phyloP scores from a whole-genome alignment of 2,797 vertebrate species.

The Glyptemys insculpta region DNA sequence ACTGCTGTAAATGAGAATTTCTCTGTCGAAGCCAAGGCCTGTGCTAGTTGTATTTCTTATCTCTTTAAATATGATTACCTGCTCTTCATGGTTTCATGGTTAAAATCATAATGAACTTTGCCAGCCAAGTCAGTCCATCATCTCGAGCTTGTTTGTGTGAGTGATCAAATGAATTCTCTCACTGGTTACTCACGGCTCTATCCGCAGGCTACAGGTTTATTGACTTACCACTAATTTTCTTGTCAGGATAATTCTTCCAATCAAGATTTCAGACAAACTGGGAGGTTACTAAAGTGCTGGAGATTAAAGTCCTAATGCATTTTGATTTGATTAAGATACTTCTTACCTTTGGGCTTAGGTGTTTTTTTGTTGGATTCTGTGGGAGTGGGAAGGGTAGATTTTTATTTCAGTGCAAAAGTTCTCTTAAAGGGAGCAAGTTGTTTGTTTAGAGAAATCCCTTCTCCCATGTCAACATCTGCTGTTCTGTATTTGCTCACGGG shows the following conservation, averaged over 20 bases:
- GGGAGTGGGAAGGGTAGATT: not conserved
- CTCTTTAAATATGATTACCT: conserved; percentile 81
- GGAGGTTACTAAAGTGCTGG: conserved; percentile 70
- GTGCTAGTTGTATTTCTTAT: conserved; percentile 73
- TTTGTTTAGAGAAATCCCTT: conserved; percentile 70
- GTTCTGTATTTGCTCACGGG: conserved; percentile 72
- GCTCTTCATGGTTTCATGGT: conserved; percentile 67
- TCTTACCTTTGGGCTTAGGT: conserved; percentile 50
- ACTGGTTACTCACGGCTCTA: conserved; percentile 55
- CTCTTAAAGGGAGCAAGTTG: conserved; percentile 57
- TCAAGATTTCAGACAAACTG: conserved; percentile 82
- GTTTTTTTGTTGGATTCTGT: not conserved
- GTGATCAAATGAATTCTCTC: conserved; percentile 41
- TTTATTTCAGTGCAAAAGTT: conserved; percentile 41
- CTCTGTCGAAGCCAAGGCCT: conserved; percentile 62
- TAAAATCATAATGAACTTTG: conserved; percentile 75
- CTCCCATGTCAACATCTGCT: conserved; percentile 61
- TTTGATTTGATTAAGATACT: conserved; percentile 68
- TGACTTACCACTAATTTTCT: conserved; percentile 83
- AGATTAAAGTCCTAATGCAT: conserved; percentile 66
- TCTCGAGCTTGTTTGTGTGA: not conserved
- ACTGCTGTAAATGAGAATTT: conserved; percentile 81
- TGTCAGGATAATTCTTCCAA: conserved; percentile 81
- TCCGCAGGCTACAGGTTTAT: conserved; percentile 75
- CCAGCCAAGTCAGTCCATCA: conserved; percentile 40